phyloP scores from a whole-genome alignment of 2,888 invertebrate genomes.

The Empis livida region DNA sequence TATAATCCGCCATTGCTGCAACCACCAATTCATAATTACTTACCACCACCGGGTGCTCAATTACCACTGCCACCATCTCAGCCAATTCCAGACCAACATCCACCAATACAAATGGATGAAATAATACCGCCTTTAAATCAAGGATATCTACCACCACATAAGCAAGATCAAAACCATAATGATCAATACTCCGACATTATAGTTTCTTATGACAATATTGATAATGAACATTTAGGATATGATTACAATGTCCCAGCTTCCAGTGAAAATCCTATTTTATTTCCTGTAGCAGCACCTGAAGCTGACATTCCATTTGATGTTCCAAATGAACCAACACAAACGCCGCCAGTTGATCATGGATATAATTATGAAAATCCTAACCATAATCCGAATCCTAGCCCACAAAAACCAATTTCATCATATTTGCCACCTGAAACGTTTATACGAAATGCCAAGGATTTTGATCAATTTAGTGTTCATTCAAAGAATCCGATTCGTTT shows the following conservation, averaged over 20 bases:
- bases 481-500: conserved; percentile 19
- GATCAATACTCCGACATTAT: neutral
- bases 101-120: conserved; percentile 1
- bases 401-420: conserved; percentile 2
- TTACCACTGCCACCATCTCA: conserved; percentile 15
- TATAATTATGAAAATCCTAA: conserved; percentile 11
- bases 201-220: neutral
- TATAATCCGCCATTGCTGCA: conserved; percentile 19
- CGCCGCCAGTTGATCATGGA: conserved; percentile 1
- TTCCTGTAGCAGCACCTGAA: conserved; percentile 6
- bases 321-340: neutral
- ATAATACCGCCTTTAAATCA: conserved; percentile 1
- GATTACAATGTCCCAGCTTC: conserved; percentile 20
- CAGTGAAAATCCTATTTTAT: neutral
- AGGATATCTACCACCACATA: conserved; percentile 6
- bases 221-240: conserved; percentile 17
- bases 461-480: conserved; percentile 2
- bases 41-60: conserved; percentile 21
- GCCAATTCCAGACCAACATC: neutral
- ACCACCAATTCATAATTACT: conserved; percentile 24
- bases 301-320: neutral
- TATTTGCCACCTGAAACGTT: conserved; percentile 5
- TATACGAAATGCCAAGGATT: conserved; percentile 7
- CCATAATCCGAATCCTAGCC: conserved; percentile 15
- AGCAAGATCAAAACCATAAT: neutral